A percentile compares a stretch with the other conserved stretches of the same genome.
Evolutionary conservation across 1,140 invertebrate genomes (phyloP).

Genomic region (Drosophila littoralis): DNA sequence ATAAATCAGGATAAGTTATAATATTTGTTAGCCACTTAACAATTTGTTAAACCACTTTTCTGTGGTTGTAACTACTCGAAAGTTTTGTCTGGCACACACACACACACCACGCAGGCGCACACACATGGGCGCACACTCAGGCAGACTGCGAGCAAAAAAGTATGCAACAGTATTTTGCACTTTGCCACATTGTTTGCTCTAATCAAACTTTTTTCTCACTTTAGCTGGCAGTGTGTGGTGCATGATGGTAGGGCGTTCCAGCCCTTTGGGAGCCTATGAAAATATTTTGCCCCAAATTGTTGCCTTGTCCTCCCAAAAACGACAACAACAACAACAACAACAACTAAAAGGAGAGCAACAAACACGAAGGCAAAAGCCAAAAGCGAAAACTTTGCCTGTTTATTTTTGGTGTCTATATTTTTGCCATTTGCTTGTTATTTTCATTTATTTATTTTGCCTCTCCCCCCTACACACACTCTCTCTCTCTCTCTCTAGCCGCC

Average conservation of each 20-base stretch:
- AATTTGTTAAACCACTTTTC: conserved; percentile 35
- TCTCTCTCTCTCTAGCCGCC: neutral
- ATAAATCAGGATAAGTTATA: conserved; percentile 2
- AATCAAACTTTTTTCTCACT: conserved; percentile 56
- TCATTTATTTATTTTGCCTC: conserved; percentile 2
- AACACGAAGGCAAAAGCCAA: neutral
- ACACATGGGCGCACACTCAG: neutral
- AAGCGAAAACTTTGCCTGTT: conserved; percentile 30
- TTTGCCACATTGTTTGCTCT: conserved; percentile 59
- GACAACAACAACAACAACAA: conserved; percentile 14
- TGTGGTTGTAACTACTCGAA: conserved; percentile 30
- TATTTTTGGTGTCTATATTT: conserved; percentile 39
- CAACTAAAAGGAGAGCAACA: neutral
- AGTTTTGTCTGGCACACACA: conserved; percentile 12
- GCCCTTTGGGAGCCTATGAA: conserved; percentile 42
- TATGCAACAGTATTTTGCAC: conserved; percentile 76
- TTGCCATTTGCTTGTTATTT: conserved; percentile 24
- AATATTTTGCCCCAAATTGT: conserved; percentile 43
- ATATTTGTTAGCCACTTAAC: conserved; percentile 36
- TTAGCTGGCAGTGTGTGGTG: neutral
- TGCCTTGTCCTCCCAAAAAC: conserved; percentile 13
- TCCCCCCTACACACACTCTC: neutral
- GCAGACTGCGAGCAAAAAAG: conserved; percentile 37
- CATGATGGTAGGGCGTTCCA: neutral
- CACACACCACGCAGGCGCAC: conserved; percentile 1